Evolutionary conservation across 2,797 vertebrate genomes (phyloP).

Genomic region (Malacoraja senta): DNA sequence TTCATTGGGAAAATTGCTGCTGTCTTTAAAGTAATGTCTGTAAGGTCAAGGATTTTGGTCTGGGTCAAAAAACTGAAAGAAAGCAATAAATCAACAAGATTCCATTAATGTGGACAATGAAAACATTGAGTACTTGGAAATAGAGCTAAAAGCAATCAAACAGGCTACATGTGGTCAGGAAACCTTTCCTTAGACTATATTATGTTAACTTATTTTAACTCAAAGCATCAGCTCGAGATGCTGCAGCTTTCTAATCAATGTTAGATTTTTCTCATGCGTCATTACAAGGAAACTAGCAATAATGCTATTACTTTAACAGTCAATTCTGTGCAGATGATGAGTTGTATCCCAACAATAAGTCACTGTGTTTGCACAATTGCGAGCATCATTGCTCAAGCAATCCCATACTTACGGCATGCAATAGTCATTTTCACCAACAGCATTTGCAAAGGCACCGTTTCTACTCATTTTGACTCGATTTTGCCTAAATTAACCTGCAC

Average conservation of each 20-base stretch:
- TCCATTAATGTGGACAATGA: background rate
- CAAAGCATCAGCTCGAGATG: too few relatives aligned
- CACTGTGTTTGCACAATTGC: background rate
- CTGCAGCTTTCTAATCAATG: background rate
- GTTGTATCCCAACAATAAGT: background rate
- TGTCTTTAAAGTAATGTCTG: background rate
- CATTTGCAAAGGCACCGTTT: background rate
- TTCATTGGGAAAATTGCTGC: background rate
- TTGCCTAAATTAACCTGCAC: too few relatives aligned
- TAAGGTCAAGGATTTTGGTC: background rate
- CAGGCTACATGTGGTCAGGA: background rate
- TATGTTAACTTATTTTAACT: background rate
- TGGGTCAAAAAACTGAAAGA: background rate
- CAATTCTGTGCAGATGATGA: background rate
- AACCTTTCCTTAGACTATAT: background rate
- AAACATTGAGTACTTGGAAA: background rate
- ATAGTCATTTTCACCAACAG: background rate
- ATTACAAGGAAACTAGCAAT: background rate
- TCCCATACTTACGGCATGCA: too few relatives aligned
- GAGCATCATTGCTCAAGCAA: background rate
- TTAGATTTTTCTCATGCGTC: background rate
- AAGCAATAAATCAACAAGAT: background rate
- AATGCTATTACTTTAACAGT: background rate
- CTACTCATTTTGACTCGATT: background rate
- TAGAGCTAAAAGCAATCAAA: background rate